A percentile compares a stretch with the other conserved stretches of the same genome.
These are phyloP conservation scores for Clarias batrachus DNA, from an alignment of 2,113 vertebrate species.

Conservation along the genomic window DNA sequence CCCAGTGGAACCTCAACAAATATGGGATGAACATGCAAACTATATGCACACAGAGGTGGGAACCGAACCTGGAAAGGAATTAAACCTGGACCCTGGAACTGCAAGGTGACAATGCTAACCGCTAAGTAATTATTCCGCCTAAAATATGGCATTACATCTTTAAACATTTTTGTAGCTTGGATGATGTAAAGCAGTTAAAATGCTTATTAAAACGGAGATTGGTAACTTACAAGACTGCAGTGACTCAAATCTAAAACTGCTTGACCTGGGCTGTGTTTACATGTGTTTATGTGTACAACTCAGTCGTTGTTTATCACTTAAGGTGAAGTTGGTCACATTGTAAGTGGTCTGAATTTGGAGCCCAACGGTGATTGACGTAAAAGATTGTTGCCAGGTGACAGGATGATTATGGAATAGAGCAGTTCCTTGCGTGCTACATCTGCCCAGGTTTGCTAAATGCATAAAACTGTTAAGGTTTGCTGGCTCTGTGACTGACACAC, in stretches of 20 bases:
- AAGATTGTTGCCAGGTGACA: slow-evolving; percentile 61
- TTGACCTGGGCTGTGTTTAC: slow-evolving; percentile 51
- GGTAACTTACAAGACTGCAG: slow-evolving; percentile 67
- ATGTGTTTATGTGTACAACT: slow-evolving; percentile 46
- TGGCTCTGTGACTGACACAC: slow-evolving; percentile 21
- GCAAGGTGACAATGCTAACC: too few species aligned
- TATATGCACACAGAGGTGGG: too few species aligned
- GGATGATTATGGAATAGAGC: neutral
- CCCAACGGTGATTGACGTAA: slow-evolving; percentile 48
- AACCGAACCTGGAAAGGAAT: too few species aligned
- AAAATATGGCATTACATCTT: slow-evolving; percentile 14
- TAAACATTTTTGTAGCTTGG: neutral
- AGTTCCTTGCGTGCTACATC: slow-evolving; percentile 46
- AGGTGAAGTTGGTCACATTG: slow-evolving; percentile 51
- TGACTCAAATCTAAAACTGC: slow-evolving; percentile 32
- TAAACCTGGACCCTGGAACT: too few species aligned
- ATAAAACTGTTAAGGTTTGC: slow-evolving; percentile 65
- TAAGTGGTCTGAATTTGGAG: slow-evolving; percentile 50
- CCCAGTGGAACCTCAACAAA: too few species aligned
- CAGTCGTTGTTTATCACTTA: slow-evolving; percentile 50
- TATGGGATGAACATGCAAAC: too few species aligned
- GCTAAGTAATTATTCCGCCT: too few species aligned
- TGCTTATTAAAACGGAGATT: slow-evolving; percentile 52
- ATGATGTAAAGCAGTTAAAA: slow-evolving; percentile 46
- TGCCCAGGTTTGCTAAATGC: slow-evolving; percentile 55